Conservation (phyloP, 2,113 vertebrate species). For the Cyphomyrus plagiostoma region DNA sequence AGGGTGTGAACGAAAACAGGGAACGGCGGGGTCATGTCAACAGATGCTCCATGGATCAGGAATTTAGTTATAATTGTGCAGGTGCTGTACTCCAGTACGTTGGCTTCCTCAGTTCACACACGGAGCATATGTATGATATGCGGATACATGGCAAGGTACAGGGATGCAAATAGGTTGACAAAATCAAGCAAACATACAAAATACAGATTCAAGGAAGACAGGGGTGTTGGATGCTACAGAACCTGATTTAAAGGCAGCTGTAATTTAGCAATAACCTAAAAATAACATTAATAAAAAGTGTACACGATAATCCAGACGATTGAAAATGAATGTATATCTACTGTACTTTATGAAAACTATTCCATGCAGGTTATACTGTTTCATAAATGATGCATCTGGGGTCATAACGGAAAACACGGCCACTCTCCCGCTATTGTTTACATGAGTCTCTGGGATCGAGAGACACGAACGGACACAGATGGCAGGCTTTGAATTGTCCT, state of each 20-base stretch:
- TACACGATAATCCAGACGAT: neutral
- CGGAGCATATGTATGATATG: neutral
- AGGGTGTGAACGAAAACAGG: neutral
- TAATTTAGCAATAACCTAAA: neutral
- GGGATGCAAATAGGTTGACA: neutral
- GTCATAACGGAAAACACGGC: neutral
- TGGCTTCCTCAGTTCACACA: neutral
- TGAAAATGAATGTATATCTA: neutral
- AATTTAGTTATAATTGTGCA: neutral
- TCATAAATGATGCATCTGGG: neutral
- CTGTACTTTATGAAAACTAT: neutral
- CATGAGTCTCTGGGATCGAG: neutral
- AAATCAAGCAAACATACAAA: neutral
- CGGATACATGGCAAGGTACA: neutral
- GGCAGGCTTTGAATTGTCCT: neutral
- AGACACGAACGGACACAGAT: neutral
- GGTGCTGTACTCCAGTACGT: neutral
- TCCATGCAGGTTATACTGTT: neutral
- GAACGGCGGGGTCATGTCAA: neutral
- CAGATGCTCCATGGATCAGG: neutral
- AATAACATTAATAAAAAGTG: neutral
- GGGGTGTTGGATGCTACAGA: neutral
- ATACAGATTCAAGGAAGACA: neutral
- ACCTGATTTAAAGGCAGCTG: neutral
- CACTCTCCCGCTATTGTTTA: neutral